phyloP scores from a whole-genome alignment of 2,888 invertebrate genomes.

The Bedellia somnulentella region DNA sequence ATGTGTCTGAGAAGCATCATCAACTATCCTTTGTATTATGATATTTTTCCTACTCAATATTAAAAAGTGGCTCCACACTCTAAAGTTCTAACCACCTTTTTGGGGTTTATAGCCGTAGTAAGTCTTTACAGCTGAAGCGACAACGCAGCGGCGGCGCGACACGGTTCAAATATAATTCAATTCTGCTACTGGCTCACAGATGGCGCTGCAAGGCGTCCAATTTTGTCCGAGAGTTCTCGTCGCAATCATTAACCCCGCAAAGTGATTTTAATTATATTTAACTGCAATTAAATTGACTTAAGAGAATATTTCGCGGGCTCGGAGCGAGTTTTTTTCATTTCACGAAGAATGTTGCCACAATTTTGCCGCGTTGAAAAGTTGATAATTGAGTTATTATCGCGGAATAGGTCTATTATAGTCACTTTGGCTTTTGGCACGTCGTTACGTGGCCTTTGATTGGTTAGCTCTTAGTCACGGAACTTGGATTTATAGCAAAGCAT shows the following conservation, averaged over 20 bases:
- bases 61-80: too few relatives aligned
- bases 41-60: too few relatives aligned
- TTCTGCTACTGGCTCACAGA: slow-evolving; percentile 32
- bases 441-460: not conserved
- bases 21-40: too few relatives aligned
- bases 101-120: too few relatives aligned
- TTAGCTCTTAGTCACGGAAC: not conserved
- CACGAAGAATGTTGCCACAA: not conserved
- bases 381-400: not conserved
- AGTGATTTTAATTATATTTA: slow-evolving; percentile 29
- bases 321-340: not conserved
- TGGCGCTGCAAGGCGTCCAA: slow-evolving; percentile 19
- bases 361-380: not conserved
- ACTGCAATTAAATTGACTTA: slow-evolving; percentile 17
- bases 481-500: too few relatives aligned
- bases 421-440: not conserved
- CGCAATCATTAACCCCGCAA: slow-evolving; percentile 11
- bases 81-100: too few relatives aligned
- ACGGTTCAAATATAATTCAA: slow-evolving; percentile 5
- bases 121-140: too few relatives aligned
- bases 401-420: slow-evolving; percentile 9
- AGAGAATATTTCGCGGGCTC: slow-evolving; percentile 4
- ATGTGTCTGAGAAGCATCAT: too few relatives aligned
- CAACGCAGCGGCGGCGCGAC: too few relatives aligned
- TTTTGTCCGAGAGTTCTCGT: not conserved